A percentile compares a stretch with the other conserved stretches of the same genome.
Evolutionary conservation across 2,888 invertebrate species (phyloP).

Genomic region (Leucoma salicis): DNA sequence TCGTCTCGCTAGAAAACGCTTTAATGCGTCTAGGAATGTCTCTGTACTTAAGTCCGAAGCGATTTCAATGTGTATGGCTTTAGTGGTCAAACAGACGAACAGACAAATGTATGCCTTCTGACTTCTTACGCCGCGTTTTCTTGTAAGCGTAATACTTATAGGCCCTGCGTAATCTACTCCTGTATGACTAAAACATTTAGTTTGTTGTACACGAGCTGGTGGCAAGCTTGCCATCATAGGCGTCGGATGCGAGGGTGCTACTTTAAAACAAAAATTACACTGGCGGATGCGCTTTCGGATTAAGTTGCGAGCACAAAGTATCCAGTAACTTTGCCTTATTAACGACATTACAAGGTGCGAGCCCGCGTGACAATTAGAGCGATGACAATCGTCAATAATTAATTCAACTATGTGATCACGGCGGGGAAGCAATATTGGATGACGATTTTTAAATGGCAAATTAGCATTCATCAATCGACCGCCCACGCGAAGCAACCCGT

Average conservation of each 20-base stretch:
- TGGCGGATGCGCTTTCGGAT: background rate
- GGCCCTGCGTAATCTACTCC: background rate
- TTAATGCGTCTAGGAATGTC: background rate
- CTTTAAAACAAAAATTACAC: background rate
- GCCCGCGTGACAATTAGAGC: background rate
- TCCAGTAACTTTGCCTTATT: constrained; percentile 10
- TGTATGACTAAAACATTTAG: background rate
- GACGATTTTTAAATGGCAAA: background rate
- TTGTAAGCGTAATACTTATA: background rate
- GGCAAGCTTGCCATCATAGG: background rate
- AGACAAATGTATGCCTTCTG: background rate
- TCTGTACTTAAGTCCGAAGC: background rate
- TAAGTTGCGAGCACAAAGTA: constrained; percentile 5
- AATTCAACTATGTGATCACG: background rate
- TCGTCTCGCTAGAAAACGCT: background rate
- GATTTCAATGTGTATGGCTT: background rate
- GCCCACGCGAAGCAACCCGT: background rate
- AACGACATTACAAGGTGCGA: constrained; percentile 4
- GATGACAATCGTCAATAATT: background rate
- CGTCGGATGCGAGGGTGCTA: background rate
- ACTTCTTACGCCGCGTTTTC: constrained; percentile 7
- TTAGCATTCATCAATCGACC: background rate
- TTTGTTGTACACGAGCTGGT: background rate
- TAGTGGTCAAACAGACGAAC: constrained; percentile 2
- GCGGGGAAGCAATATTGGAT: background rate